Percentiles rank a stretch among this genome's conserved stretches.
phyloP scores from a whole-genome alignment of 2,113 vertebrate species.

The Urocitellus parryii region DNA sequence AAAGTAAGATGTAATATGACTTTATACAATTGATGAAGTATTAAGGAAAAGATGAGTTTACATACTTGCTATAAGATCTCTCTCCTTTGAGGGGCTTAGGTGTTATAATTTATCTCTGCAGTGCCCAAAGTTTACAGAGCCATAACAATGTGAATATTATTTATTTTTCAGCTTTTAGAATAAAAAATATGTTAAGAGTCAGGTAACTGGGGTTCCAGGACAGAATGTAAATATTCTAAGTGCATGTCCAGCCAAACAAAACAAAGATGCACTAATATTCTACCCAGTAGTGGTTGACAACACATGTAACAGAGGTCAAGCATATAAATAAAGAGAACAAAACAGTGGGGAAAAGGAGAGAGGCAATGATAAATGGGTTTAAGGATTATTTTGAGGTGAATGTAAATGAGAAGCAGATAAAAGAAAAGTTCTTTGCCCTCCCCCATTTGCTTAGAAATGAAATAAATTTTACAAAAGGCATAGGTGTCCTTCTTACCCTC shows the following conservation, averaged over 20 bases:
- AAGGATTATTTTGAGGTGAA: no score
- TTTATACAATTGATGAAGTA: background rate
- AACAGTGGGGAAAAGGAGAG: background rate
- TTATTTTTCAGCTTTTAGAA: conserved; percentile 5
- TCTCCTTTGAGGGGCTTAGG: background rate
- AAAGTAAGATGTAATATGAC: background rate
- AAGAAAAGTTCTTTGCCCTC: background rate
- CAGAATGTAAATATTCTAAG: background rate
- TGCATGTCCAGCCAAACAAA: background rate
- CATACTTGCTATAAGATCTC: background rate
- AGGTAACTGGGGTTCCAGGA: background rate
- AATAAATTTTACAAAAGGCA: background rate
- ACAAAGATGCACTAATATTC: background rate
- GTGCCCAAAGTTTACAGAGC: background rate
- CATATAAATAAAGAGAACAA: background rate
- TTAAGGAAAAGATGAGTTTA: background rate
- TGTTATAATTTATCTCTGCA: background rate
- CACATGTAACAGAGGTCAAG: background rate
- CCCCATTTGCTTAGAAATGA: background rate
- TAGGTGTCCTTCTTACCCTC: background rate
- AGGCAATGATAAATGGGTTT: background rate
- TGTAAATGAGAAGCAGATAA: background rate
- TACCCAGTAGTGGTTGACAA: background rate
- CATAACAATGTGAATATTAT: background rate
- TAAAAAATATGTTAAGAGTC: background rate